These are phyloP conservation scores for Squalus acanthias DNA, from an alignment of 2,797 vertebrate species.

Conservation along the genomic window DNA sequence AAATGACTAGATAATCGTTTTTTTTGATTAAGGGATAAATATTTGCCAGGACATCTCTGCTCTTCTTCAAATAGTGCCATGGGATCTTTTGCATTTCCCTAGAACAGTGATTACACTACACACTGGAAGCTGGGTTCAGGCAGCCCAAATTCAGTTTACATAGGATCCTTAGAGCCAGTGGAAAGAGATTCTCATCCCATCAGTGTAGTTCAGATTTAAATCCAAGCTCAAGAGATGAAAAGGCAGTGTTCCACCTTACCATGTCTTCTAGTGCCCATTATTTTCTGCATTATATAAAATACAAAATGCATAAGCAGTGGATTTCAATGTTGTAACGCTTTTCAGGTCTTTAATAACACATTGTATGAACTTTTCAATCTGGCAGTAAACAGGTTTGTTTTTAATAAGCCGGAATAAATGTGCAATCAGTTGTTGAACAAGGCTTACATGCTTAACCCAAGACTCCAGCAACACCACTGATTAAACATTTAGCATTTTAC, in stretches of 20 bases:
- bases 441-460: neutral
- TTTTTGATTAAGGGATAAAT: neutral
- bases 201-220: neutral
- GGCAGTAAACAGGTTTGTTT: constrained; percentile 6
- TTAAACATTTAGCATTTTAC: constrained; percentile 27
- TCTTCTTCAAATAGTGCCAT: neutral
- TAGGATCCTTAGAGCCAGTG: neutral
- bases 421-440: neutral
- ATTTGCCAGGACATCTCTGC: neutral
- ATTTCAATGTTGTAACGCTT: neutral
- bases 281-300: neutral
- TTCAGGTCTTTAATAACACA: neutral
- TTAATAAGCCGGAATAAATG: neutral
- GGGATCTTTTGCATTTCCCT: neutral
- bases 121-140: neutral
- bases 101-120: neutral
- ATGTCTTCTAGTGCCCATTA: neutral
- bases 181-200: neutral
- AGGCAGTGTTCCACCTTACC: neutral
- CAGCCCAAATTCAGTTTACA: neutral
- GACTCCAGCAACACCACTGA: neutral
- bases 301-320: neutral
- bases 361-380: neutral
- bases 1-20: neutral
- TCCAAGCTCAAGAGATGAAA: neutral